These are phyloP conservation scores for Desmodus rotundus DNA, from an alignment of 2,113 vertebrate species.

Conservation along the genomic window DNA sequence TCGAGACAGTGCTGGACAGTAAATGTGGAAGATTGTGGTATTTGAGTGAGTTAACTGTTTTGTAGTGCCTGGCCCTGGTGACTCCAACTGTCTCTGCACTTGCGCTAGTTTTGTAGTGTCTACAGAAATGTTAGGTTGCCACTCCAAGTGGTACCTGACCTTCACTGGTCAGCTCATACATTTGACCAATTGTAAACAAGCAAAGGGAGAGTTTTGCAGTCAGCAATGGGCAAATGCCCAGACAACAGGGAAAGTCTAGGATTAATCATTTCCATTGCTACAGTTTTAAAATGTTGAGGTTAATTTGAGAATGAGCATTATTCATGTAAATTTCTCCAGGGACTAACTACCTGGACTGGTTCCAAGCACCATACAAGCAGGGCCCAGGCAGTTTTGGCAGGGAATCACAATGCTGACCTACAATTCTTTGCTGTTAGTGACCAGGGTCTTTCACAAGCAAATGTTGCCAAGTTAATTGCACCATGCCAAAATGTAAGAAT, in stretches of 20 bases:
- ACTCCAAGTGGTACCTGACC: not conserved
- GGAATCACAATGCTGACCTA: constrained; percentile 45
- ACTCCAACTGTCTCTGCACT: not conserved
- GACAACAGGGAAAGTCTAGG: not conserved
- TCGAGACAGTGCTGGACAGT: not conserved
- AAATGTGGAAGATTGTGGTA: not conserved
- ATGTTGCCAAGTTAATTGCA: constrained; percentile 53
- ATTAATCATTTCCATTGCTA: constrained; percentile 16
- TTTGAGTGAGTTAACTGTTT: not conserved
- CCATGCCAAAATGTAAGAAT: constrained; percentile 45
- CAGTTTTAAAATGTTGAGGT: constrained; percentile 31
- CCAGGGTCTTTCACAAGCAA: constrained; percentile 26
- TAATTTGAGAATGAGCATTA: constrained; percentile 56
- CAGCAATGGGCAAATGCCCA: not conserved
- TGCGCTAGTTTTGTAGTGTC: not conserved
- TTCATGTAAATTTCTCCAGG: constrained; percentile 59
- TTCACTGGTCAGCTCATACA: not conserved
- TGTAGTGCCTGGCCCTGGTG: not conserved
- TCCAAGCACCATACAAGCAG: constrained; percentile 42
- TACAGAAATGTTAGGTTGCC: not conserved
- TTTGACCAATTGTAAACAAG: not conserved
- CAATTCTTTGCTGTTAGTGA: constrained; percentile 51
- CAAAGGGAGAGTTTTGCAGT: not conserved
- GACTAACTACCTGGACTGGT: constrained; percentile 32
- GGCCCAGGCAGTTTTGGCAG: constrained; percentile 37